phyloP scores from a whole-genome alignment of 2,113 vertebrate species.

The Gadus macrocephalus region DNA sequence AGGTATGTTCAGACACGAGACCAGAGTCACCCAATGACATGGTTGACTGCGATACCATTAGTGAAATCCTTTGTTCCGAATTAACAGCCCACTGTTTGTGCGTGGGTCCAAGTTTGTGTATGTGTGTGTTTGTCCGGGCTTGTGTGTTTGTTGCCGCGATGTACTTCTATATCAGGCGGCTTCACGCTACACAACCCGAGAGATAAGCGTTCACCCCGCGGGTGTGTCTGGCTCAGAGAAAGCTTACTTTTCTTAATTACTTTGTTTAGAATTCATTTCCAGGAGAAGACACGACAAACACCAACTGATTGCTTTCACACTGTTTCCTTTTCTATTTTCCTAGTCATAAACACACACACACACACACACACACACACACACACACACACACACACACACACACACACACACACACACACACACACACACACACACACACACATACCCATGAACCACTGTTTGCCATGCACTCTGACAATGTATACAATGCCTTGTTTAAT shows the following conservation, averaged over 20 bases:
- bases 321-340: constrained; percentile 26
- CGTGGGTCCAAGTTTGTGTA: neutral
- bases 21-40: constrained; percentile 36
- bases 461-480: constrained; percentile 22
- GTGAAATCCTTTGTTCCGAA: constrained; percentile 46
- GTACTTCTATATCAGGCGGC: constrained; percentile 31
- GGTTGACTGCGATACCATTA: constrained; percentile 33
- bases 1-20: neutral
- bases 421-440: no score
- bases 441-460: constrained; percentile 16
- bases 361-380: no score
- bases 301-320: constrained; percentile 28
- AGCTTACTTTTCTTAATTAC: constrained; percentile 42
- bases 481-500: constrained; percentile 27
- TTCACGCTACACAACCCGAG: constrained; percentile 26
- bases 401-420: no score
- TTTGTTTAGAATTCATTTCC: constrained; percentile 50
- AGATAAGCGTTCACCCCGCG: constrained; percentile 32
- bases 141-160: neutral
- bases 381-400: no score
- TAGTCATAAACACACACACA: neutral
- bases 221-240: constrained; percentile 30
- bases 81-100: constrained; percentile 16
- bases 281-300: constrained; percentile 38
- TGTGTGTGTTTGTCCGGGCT: neutral